Percentiles rank a stretch among this genome's conserved stretches.
These are phyloP conservation scores for Drosophila recens DNA, from an alignment of 2,888 invertebrate genomes.

Conservation along the genomic window DNA sequence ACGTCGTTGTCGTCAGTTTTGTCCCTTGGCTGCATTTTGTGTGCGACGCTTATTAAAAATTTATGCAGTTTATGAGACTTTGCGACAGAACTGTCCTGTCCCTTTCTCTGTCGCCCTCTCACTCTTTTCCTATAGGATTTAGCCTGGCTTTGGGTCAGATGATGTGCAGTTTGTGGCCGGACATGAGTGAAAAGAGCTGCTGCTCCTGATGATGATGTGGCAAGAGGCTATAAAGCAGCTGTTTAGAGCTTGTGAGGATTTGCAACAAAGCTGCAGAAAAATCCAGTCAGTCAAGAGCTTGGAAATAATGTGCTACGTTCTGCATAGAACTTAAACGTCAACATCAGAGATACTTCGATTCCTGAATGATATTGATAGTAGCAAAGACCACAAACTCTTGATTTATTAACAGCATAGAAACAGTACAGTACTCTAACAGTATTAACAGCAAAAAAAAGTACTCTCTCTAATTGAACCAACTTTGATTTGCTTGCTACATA, in stretches of 20 bases:
- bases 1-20: conserved; percentile 32
- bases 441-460: background rate
- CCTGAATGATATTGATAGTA: conserved; percentile 4
- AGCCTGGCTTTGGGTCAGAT: conserved; percentile 14
- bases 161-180: conserved; percentile 47
- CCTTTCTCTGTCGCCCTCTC: background rate
- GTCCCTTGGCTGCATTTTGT: conserved; percentile 59
- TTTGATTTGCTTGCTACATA: background rate
- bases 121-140: background rate
- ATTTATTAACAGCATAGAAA: background rate
- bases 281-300: conserved; percentile 18
- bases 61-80: conserved; percentile 67
- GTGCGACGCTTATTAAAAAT: conserved; percentile 71
- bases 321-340: background rate
- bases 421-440: no score
- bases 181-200: conserved; percentile 18
- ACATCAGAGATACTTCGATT: background rate
- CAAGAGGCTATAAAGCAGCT: conserved; percentile 63
- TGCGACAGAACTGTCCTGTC: background rate
- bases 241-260: conserved; percentile 42
- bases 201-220: conserved; percentile 56
- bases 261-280: conserved; percentile 29
- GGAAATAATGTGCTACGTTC: conserved; percentile 3
- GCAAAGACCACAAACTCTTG: background rate
- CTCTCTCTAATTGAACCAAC: conserved; percentile 8